These are phyloP conservation scores for Poeciliopsis prolifica DNA, from an alignment of 2,113 vertebrate genomes.

Conservation along the genomic window DNA sequence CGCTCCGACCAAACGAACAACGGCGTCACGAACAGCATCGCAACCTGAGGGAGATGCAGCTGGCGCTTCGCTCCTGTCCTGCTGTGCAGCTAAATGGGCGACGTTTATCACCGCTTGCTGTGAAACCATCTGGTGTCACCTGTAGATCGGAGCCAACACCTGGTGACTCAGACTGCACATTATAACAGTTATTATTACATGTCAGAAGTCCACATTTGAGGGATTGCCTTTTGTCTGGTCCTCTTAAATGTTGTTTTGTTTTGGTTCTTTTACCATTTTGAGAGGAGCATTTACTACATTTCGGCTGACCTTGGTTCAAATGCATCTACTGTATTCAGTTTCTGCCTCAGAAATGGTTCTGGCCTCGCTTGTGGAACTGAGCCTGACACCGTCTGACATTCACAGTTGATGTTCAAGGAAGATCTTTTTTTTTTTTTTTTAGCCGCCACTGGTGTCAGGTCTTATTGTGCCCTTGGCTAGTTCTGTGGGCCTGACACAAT, in stretches of 20 bases:
- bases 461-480: neutral
- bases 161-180: neutral
- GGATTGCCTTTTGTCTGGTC: neutral
- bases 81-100: constrained; percentile 43
- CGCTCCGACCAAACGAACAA: constrained; percentile 30
- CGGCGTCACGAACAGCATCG: constrained; percentile 18
- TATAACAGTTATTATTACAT: neutral
- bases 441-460: neutral
- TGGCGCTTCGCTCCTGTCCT: constrained; percentile 43
- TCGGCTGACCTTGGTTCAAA: neutral
- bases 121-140: constrained; percentile 50
- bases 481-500: constrained; percentile 11
- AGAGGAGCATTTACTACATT: neutral
- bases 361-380: neutral
- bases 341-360: neutral
- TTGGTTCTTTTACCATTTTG: no score
- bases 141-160: constrained; percentile 11
- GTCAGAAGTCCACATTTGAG: neutral
- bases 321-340: neutral
- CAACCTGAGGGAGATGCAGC: constrained; percentile 33
- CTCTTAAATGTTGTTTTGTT: neutral
- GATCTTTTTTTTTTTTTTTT: no score
- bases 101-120: constrained; percentile 35
- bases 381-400: constrained; percentile 17
- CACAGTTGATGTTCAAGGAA: neutral